phyloP scores from a whole-genome alignment of 2,888 invertebrate species.

The Lasioglossum vierecki region DNA sequence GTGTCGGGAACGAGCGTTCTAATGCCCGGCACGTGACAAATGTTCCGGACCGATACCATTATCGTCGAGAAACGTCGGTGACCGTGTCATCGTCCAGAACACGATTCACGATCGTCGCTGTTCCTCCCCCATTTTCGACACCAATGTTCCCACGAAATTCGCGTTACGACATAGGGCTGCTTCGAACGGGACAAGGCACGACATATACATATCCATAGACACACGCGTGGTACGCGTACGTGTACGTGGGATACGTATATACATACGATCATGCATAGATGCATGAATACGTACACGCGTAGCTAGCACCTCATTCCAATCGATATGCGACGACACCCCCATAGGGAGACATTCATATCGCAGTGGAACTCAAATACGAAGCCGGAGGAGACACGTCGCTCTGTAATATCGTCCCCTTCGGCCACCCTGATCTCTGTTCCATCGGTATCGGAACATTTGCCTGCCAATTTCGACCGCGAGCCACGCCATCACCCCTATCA shows the following conservation, averaged over 20 bases:
- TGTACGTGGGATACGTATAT: neutral
- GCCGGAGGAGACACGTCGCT: slow-evolving; percentile 43
- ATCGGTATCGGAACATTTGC: slow-evolving; percentile 52
- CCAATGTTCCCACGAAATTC: slow-evolving; percentile 55
- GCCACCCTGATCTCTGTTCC: slow-evolving; percentile 35
- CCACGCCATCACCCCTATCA: neutral
- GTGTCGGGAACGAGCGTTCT: slow-evolving; percentile 39
- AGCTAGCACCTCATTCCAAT: slow-evolving; percentile 73
- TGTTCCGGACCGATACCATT: slow-evolving; percentile 67
- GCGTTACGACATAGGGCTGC: slow-evolving; percentile 25
- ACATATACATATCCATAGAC: neutral
- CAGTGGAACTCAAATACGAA: slow-evolving; percentile 73
- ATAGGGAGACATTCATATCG: slow-evolving; percentile 74
- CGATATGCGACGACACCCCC: slow-evolving; percentile 78
- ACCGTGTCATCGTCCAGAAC: slow-evolving; percentile 55
- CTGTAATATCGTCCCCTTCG: slow-evolving; percentile 61
- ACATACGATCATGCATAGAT: slow-evolving; percentile 13
- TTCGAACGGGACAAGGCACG: slow-evolving; percentile 35
- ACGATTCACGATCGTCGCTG: slow-evolving; percentile 42
- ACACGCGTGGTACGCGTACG: neutral
- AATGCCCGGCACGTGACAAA: slow-evolving; percentile 68
- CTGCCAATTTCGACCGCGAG: slow-evolving; percentile 52
- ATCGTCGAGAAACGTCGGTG: slow-evolving; percentile 51
- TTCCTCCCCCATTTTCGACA: slow-evolving; percentile 21
- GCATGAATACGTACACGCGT: slow-evolving; percentile 28